Percentiles rank a stretch among this genome's conserved stretches.
These are phyloP conservation scores for Anastrepha ludens DNA, from an alignment of 1,140 invertebrate species.

Conservation along the genomic window DNA sequence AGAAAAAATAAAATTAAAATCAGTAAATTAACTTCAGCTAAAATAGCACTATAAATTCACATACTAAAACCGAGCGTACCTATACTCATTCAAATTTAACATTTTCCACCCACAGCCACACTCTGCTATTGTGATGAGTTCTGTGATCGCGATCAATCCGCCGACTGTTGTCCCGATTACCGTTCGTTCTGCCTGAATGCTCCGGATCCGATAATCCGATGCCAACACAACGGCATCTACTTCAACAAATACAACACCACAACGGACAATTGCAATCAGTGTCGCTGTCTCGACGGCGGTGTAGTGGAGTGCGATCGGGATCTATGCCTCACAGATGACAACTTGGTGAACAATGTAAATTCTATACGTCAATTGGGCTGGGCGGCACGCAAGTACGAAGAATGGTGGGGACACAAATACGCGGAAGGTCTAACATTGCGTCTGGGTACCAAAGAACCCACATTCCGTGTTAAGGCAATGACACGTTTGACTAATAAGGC, in stretches of 20 bases:
- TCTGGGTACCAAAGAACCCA: slow-evolving; percentile 79
- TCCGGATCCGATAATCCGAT: slow-evolving; percentile 63
- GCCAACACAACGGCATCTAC: slow-evolving; percentile 65
- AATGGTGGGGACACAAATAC: slow-evolving; percentile 89
- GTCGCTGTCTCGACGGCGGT: slow-evolving; percentile 78
- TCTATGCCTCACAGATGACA: slow-evolving; percentile 83
- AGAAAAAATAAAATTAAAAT: too few relatives aligned
- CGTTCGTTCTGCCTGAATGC: slow-evolving; percentile 80
- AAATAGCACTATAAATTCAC: too few relatives aligned
- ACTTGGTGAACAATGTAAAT: slow-evolving; percentile 82
- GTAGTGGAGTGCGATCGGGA: slow-evolving; percentile 83
- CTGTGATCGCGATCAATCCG: slow-evolving; percentile 81
- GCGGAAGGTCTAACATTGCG: slow-evolving; percentile 85
- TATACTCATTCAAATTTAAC: too few relatives aligned
- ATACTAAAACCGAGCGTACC: too few relatives aligned
- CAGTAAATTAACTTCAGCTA: too few relatives aligned
- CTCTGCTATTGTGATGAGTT: slow-evolving; percentile 96
- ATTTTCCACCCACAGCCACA: slow-evolving; percentile 77
- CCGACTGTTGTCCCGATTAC: slow-evolving; percentile 94
- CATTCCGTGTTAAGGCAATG: slow-evolving; percentile 81
- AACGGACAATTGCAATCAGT: slow-evolving; percentile 85
- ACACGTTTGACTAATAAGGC: slow-evolving; percentile 80
- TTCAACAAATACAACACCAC: slow-evolving; percentile 69
- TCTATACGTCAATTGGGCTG: slow-evolving; percentile 78
- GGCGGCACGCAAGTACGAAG: slow-evolving; percentile 86